These are phyloP conservation scores for Syrrhaptes paradoxus DNA, from an alignment of 2,113 vertebrate species.

Conservation along the genomic window DNA sequence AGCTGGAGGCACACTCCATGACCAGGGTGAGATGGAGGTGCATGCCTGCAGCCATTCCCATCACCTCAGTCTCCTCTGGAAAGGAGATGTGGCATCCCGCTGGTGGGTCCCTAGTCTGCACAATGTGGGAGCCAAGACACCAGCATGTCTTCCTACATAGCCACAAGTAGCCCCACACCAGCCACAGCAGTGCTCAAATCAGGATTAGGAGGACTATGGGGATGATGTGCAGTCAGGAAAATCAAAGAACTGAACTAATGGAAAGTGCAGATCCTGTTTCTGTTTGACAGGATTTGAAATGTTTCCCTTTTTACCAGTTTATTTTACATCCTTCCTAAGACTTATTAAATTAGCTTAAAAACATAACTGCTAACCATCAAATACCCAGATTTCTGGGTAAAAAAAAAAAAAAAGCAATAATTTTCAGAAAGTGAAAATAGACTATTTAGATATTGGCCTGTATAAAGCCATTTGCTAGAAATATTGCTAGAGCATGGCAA, in stretches of 20 bases:
- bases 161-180: background rate
- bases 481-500: background rate
- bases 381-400: background rate
- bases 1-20: background rate
- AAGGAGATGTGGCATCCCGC: background rate
- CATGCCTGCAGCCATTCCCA: background rate
- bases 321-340: background rate
- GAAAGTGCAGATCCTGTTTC: background rate
- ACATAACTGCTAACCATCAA: background rate
- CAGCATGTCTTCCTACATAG: accelerated
- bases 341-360: background rate
- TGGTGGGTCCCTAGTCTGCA: background rate
- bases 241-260: background rate
- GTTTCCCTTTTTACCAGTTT: background rate
- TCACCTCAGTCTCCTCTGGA: background rate
- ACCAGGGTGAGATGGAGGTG: background rate
- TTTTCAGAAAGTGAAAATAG: background rate
- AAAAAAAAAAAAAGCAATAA: background rate
- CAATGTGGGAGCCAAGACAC: background rate
- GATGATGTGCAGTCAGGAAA: background rate
- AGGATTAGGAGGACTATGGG: background rate
- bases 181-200: background rate
- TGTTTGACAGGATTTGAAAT: background rate
- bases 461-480: background rate
- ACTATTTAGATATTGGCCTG: background rate